phyloP scores from a whole-genome alignment of 2,113 vertebrate genomes.

The Nothocercus nigrocapillus region DNA sequence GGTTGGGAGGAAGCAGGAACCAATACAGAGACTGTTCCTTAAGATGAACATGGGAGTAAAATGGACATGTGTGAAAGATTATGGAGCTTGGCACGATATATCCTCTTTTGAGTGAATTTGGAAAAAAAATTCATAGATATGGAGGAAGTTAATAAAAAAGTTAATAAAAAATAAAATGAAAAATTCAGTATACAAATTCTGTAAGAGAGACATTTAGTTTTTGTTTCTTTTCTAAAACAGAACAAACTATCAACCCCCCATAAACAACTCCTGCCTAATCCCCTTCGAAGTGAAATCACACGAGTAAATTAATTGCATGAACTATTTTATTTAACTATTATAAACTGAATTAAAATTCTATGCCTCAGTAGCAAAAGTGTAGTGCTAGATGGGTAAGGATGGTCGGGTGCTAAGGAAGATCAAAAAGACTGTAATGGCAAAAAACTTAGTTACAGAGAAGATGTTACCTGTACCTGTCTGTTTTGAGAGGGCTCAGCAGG shows the following conservation, averaged over 20 bases:
- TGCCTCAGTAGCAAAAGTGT: background rate
- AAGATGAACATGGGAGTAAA: background rate
- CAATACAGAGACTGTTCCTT: background rate
- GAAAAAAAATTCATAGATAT: background rate
- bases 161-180: background rate
- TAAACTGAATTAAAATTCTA: background rate
- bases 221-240: background rate
- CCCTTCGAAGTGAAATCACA: background rate
- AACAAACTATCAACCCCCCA: background rate
- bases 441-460: background rate
- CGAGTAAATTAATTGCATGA: background rate
- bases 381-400: background rate
- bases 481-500: background rate
- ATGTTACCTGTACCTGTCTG: background rate
- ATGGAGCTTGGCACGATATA: background rate
- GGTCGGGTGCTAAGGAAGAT: background rate
- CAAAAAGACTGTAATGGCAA: background rate
- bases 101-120: background rate
- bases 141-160: background rate
- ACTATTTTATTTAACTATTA: too few relatives aligned
- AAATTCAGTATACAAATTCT: background rate
- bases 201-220: background rate
- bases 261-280: background rate
- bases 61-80: background rate
- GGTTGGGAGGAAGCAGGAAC: background rate